Evolutionary conservation across 2,797 vertebrate species (phyloP), one percentile per base, ranked within the genome.

Genomic region (Huso huso): DNA sequence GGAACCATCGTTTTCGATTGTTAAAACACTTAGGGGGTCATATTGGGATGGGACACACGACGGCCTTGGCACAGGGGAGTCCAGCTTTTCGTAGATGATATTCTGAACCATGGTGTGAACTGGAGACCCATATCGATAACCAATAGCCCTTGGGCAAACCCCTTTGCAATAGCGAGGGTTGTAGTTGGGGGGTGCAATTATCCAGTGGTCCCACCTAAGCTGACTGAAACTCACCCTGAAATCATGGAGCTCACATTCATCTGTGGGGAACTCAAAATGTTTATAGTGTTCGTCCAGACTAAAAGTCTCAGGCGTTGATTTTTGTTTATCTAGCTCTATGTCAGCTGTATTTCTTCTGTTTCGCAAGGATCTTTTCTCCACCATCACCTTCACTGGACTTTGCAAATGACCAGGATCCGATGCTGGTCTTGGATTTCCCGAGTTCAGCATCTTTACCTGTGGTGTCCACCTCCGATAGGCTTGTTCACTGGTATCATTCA

Each of bases 151-250:
- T 0, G 96, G 95, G 71, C 97, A 99, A 69, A 87, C 82, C 0
- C 97, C 96, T 69, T 91, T 89, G 82, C 97, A 99, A 78, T 94
- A 98, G 68, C 91, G 93, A 0, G 96, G 95, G 82, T 94, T 98
- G 82, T 97, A 99, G 49, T 91, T 79, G 18, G 89, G 90, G 0
- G 96, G 97, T 0, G 92, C 95, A 58, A 97, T 92, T 12, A 99
- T 98, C 96, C 96, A 97, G 65, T 86, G 90, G 75, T 96, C 94
- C 85, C 96, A 90, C 13, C 90, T 91, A 8, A 99, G 91, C 70
- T 98, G 94, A 71, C 89, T 92, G 62, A 99, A 99, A 61, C 87
- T 90, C 6, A 99, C 88, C 49, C 89, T 86, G 71, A 97, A 95
- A 76, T 90, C 90, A 63, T 94, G 93, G 64, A 98, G 87, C 77